phyloP scores from a whole-genome alignment of 2,888 invertebrate species.

The Panzeria rudis region DNA sequence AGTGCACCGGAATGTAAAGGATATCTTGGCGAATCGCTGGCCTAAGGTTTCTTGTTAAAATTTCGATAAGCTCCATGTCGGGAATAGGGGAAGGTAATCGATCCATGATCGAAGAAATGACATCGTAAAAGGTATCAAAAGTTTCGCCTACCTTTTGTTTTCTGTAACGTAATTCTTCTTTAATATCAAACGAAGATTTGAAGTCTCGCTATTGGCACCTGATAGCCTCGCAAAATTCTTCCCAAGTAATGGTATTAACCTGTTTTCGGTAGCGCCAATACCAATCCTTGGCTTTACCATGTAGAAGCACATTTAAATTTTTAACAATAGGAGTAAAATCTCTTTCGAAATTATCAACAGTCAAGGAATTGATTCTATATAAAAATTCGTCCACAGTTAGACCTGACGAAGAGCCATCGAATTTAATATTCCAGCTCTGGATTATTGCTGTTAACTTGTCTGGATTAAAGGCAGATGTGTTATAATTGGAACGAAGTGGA shows the following conservation, averaged over 20 bases:
- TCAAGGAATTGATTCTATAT: constrained; percentile 50
- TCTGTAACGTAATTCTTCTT: constrained; percentile 9
- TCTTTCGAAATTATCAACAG: constrained; percentile 42
- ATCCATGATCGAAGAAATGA: constrained; percentile 42
- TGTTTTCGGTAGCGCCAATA: constrained; percentile 36
- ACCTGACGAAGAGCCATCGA: neutral
- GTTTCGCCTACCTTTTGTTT: constrained; percentile 46
- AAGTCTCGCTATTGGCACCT: constrained; percentile 12
- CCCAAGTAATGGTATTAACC: constrained; percentile 3
- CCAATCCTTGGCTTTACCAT: constrained; percentile 30
- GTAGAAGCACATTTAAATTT: constrained; percentile 1
- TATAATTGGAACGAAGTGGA: neutral
- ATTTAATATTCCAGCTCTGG: neutral
- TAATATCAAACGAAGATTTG: too few species aligned
- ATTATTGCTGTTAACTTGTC: too few species aligned
- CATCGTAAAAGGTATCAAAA: constrained; percentile 43
- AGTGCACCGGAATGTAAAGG: constrained; percentile 39
- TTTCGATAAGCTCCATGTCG: constrained; percentile 39
- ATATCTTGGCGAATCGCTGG: constrained; percentile 62
- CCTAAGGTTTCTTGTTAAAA: constrained; percentile 8
- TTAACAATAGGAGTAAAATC: constrained; percentile 17
- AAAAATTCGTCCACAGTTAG: constrained; percentile 16
- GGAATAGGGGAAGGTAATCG: constrained; percentile 37
- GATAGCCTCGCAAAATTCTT: constrained; percentile 26
- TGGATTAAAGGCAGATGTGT: neutral